Percentiles rank a stretch among this genome's conserved stretches.
Conservation (phyloP, 2,888 invertebrate species). For the Tetrapedia diversipes region DNA sequence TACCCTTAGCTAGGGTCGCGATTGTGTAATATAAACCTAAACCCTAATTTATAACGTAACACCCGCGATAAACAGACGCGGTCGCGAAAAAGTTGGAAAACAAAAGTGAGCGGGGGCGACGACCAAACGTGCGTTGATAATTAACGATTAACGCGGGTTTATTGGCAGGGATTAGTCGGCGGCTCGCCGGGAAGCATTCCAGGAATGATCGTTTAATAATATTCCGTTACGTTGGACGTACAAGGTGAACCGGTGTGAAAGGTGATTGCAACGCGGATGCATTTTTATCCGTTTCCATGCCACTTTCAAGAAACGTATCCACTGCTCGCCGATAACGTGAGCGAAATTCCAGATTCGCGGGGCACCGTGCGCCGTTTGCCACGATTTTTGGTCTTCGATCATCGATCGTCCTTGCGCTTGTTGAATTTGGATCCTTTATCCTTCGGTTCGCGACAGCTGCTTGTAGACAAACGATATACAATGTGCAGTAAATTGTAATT, state of each 20-base stretch:
- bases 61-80: background rate
- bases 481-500: too few relatives aligned
- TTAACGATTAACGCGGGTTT: conserved; percentile 57
- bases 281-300: conserved; percentile 62
- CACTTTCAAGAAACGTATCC: conserved; percentile 59
- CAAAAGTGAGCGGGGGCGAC: conserved; percentile 55
- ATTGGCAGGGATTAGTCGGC: conserved; percentile 56
- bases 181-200: conserved; percentile 50
- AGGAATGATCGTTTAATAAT: conserved; percentile 69
- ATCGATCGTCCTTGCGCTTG: too few relatives aligned
- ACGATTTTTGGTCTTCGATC: conserved; percentile 5
- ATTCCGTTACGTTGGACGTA: conserved; percentile 70
- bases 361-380: conserved; percentile 1
- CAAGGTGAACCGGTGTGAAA: conserved; percentile 73
- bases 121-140: conserved; percentile 40
- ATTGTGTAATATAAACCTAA: too few relatives aligned
- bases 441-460: too few relatives aligned
- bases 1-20: too few relatives aligned
- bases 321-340: conserved; percentile 58
- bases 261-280: conserved; percentile 71
- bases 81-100: conserved; percentile 44
- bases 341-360: conserved; percentile 56
- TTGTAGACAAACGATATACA: too few relatives aligned
- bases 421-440: too few relatives aligned
- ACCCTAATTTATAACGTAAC: too few relatives aligned